Percentiles rank a stretch among this genome's conserved stretches.
These are phyloP conservation scores for Cenopis cana DNA, from an alignment of 2,888 invertebrate species.

Conservation along the genomic window DNA sequence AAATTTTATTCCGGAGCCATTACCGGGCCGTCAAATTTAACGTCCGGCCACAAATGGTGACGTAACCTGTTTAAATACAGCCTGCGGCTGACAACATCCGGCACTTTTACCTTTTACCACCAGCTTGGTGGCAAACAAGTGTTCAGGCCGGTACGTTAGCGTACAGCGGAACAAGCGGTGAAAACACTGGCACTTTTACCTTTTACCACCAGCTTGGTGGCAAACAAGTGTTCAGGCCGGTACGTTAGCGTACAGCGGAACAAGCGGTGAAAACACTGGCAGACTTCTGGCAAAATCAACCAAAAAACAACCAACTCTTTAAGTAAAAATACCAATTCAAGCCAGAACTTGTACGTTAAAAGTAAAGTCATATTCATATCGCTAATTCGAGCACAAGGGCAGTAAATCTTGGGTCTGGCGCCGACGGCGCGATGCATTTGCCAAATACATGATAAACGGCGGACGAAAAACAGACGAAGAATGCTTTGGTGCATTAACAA, in stretches of 20 bases:
- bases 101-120: too few species aligned
- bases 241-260: too few species aligned
- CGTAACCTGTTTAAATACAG: slow-evolving; percentile 5
- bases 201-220: background rate
- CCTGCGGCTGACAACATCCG: background rate
- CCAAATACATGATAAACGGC: slow-evolving; percentile 38
- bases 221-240: background rate
- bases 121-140: background rate
- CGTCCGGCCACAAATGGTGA: background rate
- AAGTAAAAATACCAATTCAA: background rate
- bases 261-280: background rate
- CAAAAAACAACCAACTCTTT: too few species aligned
- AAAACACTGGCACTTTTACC: too few species aligned
- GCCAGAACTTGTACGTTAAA: background rate
- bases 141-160: background rate
- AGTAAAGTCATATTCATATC: slow-evolving; percentile 16
- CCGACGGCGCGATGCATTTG: slow-evolving; percentile 12
- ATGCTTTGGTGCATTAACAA: slow-evolving; percentile 10
- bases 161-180: background rate
- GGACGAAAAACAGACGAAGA: slow-evolving; percentile 20
- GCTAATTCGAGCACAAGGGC: slow-evolving; percentile 2
- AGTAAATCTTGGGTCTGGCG: slow-evolving; percentile 13
- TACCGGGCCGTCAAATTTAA: slow-evolving; percentile 15
- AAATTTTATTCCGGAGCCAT: slow-evolving; percentile 16
- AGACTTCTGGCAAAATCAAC: too few species aligned